Base-by-base conservation (phyloP, 2,797 vertebrate species). In the Channa striata region DNA sequence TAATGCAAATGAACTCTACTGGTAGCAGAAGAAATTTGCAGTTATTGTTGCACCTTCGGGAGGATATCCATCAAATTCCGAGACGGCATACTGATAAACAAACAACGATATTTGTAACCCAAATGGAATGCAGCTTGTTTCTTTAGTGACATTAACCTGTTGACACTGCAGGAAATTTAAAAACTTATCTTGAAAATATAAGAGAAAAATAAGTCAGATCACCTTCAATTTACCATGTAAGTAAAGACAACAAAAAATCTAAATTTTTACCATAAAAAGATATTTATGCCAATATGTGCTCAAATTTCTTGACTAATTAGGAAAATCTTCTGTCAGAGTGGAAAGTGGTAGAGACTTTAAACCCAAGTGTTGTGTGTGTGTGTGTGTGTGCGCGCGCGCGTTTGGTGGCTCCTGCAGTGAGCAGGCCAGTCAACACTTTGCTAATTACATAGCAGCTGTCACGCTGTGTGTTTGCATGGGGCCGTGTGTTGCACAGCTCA, bases 381-480 rank as follows among this genome's bases (percentile, higher is more conserved):
- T 52, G 61, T 54, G 59, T 58, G 37, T 72, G 66, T 47, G 40
- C 58, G 57, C 54, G 42, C 61, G 63, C 65, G 13, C 63, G 21
- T 52, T 61, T 36, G 71, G 62, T 69, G 81, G 80, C 86, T 86
- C 89, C 85, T 79, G 90, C 85, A 84, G 89, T 68, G 85, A 87
- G 79, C 86, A 89, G 87, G 60, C 80, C 86, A 85, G 82, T 91
- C 90, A 86, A 89, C 91, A 91, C 90, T 89, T 82, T 82, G 87
- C 78, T 93, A 93, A 93, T 92, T 89, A 93, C 91, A 91, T 78
- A 87, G 88, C 91, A 89, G 90, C 87, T 91, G 91, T 87, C 89
- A 82, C 52, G 68, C 88, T 87, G 90, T 88, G 90, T 80, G 85
- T 77, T 87, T 60, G 33, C 84, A 89, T 81, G 90, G 78, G 85